phyloP scores from a whole-genome alignment of 2,113 vertebrate species.

The Melospiza melodia region DNA sequence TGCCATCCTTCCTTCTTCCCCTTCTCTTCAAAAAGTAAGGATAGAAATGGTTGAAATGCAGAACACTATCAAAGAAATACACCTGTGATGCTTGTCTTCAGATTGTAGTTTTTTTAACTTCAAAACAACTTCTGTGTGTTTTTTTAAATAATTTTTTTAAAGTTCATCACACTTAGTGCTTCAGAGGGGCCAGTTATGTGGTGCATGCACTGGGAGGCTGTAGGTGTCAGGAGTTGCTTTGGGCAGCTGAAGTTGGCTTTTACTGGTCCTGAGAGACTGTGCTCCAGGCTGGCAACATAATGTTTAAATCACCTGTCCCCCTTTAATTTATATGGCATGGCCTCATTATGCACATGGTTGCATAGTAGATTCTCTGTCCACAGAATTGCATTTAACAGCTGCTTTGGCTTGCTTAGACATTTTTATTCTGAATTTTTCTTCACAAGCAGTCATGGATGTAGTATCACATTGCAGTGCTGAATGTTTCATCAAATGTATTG shows the following conservation, averaged over 20 bases:
- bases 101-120: constrained; percentile 42
- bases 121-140: constrained; percentile 23
- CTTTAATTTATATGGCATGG: background rate
- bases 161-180: background rate
- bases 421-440: background rate
- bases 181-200: constrained; percentile 1
- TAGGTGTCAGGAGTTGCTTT: background rate
- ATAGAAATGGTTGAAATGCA: constrained; percentile 54
- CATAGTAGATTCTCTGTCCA: background rate
- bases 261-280: background rate
- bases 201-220: background rate
- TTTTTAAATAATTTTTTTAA: constrained; percentile 57
- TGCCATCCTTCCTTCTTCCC: constrained; percentile 8
- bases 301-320: background rate
- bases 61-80: constrained; percentile 30
- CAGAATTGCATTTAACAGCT: background rate
- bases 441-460: background rate
- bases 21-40: constrained; percentile 43
- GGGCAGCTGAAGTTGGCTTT: background rate
- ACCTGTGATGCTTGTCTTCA: constrained; percentile 4
- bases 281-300: background rate
- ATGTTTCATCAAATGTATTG: background rate
- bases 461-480: background rate
- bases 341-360: constrained; percentile 6
- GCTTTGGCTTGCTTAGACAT: background rate